Base-by-base conservation (phyloP, 2,888 invertebrate genomes). In the Orthonychiurus folsomi region DNA sequence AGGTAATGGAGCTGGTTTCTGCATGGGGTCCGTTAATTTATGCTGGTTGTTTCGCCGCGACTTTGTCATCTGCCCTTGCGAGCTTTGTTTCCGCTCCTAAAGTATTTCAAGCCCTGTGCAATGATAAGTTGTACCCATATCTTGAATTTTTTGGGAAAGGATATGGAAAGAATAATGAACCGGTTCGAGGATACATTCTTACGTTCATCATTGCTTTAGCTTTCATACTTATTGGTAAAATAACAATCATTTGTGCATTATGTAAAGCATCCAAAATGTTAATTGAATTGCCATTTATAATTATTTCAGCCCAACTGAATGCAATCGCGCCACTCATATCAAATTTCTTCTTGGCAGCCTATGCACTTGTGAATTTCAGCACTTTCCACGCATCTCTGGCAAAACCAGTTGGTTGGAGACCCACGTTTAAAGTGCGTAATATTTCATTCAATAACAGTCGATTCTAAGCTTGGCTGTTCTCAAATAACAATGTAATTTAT, bases 61-160 rank as follows among this genome's bases (percentile, higher is more conserved):
- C 97, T 0, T 79, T 99, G 20, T 95, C 95, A 0, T 96, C 96
- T 0, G 97, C 97, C 0, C 81, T 97, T 60, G 97, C 96, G 0
- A 92, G 93, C 68, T 82, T 99, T 60, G 95, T 99, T 0, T 93
- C 94, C 0, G 97, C 97, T 0, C 97, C 99, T 2, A 91, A 91
- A 62, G 68, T 68, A 50, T 86, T 91, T 66, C 90, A 91, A 75
- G 95, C 95, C 0, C 81, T 97, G 54, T 94, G 95, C 62, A 88
- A 88, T 64, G 97, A 99, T 80, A 84, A 87, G 73, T 88, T 97
- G 70, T 97, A 96, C 79, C 97, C 97, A 0, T 89, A 91, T 12
- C 83, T 97, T 68, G 88, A 89, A 65, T 89, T 85, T 79, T 96
- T 99, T 80, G 91, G 92, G 53, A 94, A 90, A 78, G 88, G 88